phyloP scores from a whole-genome alignment of 2,113 vertebrate genomes.

The Dasypus novemcinctus region DNA sequence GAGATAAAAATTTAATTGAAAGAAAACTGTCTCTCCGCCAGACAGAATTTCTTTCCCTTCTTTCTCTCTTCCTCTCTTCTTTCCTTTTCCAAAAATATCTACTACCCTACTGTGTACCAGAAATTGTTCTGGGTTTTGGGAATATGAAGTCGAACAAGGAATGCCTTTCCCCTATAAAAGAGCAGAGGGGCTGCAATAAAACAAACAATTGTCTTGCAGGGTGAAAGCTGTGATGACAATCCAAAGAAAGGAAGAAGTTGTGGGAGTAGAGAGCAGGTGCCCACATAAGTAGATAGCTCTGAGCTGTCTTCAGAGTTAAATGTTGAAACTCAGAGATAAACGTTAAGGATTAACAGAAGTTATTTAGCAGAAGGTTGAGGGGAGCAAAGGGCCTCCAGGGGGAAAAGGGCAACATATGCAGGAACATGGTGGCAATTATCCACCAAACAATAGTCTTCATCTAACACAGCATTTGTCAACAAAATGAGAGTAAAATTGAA shows the following conservation, averaged over 20 bases:
- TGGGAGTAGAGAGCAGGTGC: neutral
- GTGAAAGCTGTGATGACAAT: neutral
- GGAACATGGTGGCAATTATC: neutral
- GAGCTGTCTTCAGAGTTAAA: neutral
- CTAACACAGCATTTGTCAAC: neutral
- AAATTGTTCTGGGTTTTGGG: neutral
- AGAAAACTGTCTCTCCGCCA: neutral
- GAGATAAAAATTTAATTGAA: neutral
- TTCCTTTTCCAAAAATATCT: neutral
- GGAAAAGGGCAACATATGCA: neutral
- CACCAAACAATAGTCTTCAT: neutral
- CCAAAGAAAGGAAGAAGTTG: neutral
- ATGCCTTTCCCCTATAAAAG: neutral
- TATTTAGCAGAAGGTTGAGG: neutral
- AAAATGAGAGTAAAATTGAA: neutral
- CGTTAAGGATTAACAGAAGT: neutral
- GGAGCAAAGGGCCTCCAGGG: neutral
- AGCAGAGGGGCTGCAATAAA: neutral
- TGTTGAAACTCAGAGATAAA: neutral
- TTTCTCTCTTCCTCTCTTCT: neutral
- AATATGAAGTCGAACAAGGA: neutral
- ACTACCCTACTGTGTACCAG: neutral
- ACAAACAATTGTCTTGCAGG: too few species aligned
- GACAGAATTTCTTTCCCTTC: neutral
- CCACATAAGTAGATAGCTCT: fast-evolving